Evolutionary conservation across 2,113 vertebrate species (phyloP).

Genomic region (Mastomys coucha): DNA sequence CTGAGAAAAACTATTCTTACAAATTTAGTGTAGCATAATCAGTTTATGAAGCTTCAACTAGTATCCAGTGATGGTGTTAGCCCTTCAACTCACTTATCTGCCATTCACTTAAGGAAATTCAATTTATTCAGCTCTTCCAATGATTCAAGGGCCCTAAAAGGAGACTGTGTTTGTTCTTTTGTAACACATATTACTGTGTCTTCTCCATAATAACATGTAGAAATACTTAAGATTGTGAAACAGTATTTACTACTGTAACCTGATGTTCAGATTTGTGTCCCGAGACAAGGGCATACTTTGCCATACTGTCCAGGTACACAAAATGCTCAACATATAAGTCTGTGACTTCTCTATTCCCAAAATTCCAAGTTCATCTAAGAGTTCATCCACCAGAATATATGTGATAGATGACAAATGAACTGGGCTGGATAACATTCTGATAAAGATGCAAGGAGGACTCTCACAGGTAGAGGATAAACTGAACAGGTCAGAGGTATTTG

Average conservation of each 20-base stretch:
- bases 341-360: not conserved
- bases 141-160: too few species aligned
- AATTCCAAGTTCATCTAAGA: not conserved
- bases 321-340: not conserved
- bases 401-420: not conserved
- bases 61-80: too few species aligned
- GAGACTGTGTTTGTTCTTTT: not conserved
- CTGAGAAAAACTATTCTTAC: not conserved
- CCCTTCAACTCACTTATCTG: not conserved
- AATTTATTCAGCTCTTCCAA: not conserved
- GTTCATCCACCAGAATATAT: not conserved
- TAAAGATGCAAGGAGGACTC: not conserved
- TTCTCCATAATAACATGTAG: not conserved
- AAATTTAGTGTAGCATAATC: not conserved
- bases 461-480: not conserved
- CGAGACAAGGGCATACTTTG: too few species aligned
- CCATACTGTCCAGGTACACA: accelerated
- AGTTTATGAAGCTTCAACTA: not conserved
- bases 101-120: not conserved
- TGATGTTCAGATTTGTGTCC: not conserved
- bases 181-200: not conserved
- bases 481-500: not conserved
- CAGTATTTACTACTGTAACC: not conserved
- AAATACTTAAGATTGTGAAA: not conserved
- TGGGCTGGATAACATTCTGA: not conserved